phyloP scores from a whole-genome alignment of 2,113 vertebrate species.

The Gallinago paraguaiae region DNA sequence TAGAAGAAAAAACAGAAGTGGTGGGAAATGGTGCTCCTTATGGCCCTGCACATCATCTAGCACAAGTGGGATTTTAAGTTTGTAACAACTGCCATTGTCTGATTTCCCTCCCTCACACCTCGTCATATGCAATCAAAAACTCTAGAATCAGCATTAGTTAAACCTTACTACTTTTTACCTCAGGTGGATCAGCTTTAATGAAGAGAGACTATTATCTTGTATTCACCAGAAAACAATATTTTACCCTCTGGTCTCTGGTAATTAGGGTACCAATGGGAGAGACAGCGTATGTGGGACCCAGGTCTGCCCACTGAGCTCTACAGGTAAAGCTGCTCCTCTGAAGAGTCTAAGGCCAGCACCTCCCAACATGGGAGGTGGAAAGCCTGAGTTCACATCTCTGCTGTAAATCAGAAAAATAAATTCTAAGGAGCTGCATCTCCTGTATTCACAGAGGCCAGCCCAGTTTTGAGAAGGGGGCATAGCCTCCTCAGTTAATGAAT shows the following conservation, averaged over 20 bases:
- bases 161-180: not conserved
- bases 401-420: not conserved
- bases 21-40: accelerated
- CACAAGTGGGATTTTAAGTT: not conserved
- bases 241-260: not conserved
- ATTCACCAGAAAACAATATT: not conserved
- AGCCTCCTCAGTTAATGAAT: not conserved
- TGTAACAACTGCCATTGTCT: not conserved
- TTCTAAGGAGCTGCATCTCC: not conserved
- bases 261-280: accelerated
- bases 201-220: not conserved
- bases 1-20: not conserved
- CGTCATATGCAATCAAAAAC: not conserved
- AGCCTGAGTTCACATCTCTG: not conserved
- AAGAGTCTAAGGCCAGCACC: not conserved
- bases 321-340: not conserved
- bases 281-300: not conserved
- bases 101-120: not conserved
- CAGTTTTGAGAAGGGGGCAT: not conserved
- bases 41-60: not conserved
- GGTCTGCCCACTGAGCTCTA: not conserved
- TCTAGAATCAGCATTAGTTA: not conserved
- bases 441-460: not conserved
- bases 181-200: not conserved
- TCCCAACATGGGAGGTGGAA: not conserved